These are phyloP conservation scores for Cylindroiulus punctatus DNA, from an alignment of 2,888 invertebrate species.

Conservation along the genomic window DNA sequence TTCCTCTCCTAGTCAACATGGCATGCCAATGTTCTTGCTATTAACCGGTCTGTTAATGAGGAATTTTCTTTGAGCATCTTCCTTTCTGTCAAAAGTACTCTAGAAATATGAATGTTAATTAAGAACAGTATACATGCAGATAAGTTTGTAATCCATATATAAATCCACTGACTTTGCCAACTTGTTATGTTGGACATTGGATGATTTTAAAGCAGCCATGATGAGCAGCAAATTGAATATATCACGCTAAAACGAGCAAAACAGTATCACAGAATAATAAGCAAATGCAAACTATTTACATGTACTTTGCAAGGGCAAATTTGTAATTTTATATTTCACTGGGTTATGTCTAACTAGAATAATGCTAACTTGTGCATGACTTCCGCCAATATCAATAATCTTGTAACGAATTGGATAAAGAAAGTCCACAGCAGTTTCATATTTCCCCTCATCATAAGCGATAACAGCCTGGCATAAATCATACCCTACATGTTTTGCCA, in stretches of 20 bases:
- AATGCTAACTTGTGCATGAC: constrained; percentile 66
- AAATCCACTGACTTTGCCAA: constrained; percentile 56
- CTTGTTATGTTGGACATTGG: constrained; percentile 52
- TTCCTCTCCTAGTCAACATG: neutral
- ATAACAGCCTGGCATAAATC: constrained; percentile 64
- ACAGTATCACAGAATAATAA: neutral
- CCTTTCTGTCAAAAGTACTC: constrained; percentile 56
- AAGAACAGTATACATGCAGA: neutral
- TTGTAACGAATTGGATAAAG: constrained; percentile 64
- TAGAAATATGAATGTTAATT: constrained; percentile 31
- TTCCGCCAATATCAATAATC: constrained; percentile 66
- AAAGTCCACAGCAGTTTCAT: constrained; percentile 63
- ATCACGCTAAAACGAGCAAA: constrained; percentile 56
- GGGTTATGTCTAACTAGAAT: constrained; percentile 9
- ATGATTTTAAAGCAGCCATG: constrained; percentile 56
- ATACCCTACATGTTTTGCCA: constrained; percentile 61
- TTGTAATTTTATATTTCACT: neutral
- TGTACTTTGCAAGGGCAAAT: neutral
- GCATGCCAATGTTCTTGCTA: constrained; percentile 48
- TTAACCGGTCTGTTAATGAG: constrained; percentile 56
- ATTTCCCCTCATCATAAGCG: constrained; percentile 64
- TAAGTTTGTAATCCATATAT: neutral
- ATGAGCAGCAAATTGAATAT: constrained; percentile 58
- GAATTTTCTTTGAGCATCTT: constrained; percentile 57
- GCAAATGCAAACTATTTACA: neutral